These are phyloP conservation scores for Colletes collaris DNA, from an alignment of 2,888 invertebrate species.

Conservation along the genomic window DNA sequence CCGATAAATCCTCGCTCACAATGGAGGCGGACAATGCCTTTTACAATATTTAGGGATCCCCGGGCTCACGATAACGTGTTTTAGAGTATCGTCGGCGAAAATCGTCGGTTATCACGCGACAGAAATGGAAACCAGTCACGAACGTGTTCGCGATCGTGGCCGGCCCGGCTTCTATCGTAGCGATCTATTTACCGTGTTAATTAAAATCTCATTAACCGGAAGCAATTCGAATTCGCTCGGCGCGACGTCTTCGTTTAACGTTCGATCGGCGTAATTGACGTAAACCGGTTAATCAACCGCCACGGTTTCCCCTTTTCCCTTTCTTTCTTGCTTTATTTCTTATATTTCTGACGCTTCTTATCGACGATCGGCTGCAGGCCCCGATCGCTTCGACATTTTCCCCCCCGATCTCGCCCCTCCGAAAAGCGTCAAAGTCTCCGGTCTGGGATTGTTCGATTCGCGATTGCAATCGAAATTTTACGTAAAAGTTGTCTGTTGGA, in stretches of 20 bases:
- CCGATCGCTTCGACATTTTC: no score
- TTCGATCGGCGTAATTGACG: slow-evolving; percentile 49
- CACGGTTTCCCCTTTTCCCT: slow-evolving; percentile 11
- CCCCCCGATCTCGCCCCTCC: no score
- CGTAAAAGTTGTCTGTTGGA: no score
- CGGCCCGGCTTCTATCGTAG: slow-evolving; percentile 38
- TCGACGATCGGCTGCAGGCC: background rate
- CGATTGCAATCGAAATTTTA: no score
- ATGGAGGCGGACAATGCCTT: slow-evolving; percentile 10
- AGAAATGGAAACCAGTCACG: slow-evolving; percentile 19
- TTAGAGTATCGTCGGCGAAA: slow-evolving; percentile 4
- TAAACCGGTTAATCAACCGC: slow-evolving; percentile 57
- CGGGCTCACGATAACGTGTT: slow-evolving; percentile 4
- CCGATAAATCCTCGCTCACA: slow-evolving; percentile 18
- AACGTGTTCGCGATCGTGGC: slow-evolving; percentile 17
- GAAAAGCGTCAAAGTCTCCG: no score
- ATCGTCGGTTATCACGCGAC: background rate
- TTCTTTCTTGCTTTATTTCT: background rate
- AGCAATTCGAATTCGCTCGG: slow-evolving; percentile 51
- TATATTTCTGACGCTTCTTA: background rate
- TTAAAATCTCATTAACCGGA: slow-evolving; percentile 67
- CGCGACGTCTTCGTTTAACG: slow-evolving; percentile 51
- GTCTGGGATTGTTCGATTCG: no score
- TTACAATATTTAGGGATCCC: slow-evolving; percentile 13
- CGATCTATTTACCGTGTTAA: slow-evolving; percentile 66